Evolutionary conservation across 2,888 invertebrate species (phyloP).

Genomic region (Orchestes rusci): DNA sequence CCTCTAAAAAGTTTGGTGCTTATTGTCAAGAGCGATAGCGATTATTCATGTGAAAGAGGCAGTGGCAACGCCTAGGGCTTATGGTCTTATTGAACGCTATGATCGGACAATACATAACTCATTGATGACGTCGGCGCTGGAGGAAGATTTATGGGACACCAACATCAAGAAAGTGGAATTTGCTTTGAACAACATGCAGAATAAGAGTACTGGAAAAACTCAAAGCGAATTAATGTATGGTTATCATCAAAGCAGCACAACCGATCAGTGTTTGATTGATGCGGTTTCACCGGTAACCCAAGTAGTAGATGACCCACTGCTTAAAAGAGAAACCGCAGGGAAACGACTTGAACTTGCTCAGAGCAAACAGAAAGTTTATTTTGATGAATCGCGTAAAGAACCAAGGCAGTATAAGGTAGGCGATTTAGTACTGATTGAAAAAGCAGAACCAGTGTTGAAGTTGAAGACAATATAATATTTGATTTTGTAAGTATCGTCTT

Average conservation of each 20-base stretch:
- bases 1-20: not conserved
- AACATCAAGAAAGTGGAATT: not conserved
- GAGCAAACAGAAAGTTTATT: conserved; percentile 15
- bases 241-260: not conserved
- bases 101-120: not conserved
- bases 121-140: not conserved
- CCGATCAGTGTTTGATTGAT: no score
- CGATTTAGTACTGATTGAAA: no score
- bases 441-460: no score
- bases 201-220: not conserved
- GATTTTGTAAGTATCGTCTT: no score
- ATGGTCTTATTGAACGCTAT: not conserved
- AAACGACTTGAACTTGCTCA: no score
- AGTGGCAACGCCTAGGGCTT: not conserved
- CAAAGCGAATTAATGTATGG: not conserved
- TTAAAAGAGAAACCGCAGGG: not conserved
- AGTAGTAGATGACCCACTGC: no score
- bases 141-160: no score
- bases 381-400: no score
- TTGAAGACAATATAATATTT: no score
- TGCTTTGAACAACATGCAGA: no score
- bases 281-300: no score
- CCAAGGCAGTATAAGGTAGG: not conserved
- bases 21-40: not conserved
- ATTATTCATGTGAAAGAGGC: not conserved